Percentiles rank a stretch among this genome's conserved stretches.
Evolutionary conservation across 92 coral and sea anemone genomes (phyloP).

Genomic region (Galaxea fascicularis): DNA sequence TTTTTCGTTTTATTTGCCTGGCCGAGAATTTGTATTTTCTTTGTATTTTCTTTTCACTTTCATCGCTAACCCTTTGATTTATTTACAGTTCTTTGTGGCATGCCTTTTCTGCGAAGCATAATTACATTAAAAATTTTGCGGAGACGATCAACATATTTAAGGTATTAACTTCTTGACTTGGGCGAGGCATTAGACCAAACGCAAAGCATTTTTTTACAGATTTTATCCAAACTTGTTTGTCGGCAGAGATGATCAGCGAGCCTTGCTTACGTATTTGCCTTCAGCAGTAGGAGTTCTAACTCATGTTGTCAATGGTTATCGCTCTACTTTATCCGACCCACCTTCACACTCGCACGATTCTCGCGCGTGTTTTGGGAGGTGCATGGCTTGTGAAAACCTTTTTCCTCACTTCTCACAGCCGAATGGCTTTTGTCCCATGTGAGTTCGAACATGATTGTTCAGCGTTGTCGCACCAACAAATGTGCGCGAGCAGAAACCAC

Average conservation of each 20-base stretch:
- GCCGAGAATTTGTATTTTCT: not conserved
- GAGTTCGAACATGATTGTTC: slow-evolving; percentile 97
- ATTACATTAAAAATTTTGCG: too few species aligned
- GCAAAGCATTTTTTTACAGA: too few species aligned
- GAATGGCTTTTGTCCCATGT: slow-evolving; percentile 97
- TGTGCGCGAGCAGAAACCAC: slow-evolving; percentile 97
- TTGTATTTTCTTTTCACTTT: not conserved
- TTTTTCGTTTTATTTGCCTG: not conserved
- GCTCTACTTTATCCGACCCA: slow-evolving; percentile 1
- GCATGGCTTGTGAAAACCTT: slow-evolving; percentile 96
- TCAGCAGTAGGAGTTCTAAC: not conserved
- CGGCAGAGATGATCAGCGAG: too few species aligned
- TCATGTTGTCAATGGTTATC: not conserved
- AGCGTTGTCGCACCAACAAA: slow-evolving; percentile 99
- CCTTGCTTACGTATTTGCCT: not conserved
- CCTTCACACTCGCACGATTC: slow-evolving; percentile 23
- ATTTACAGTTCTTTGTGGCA: not conserved
- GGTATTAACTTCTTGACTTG: too few species aligned
- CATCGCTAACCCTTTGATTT: not conserved
- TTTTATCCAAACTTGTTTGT: too few species aligned
- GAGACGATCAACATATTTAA: too few species aligned
- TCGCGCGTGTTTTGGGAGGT: slow-evolving; percentile 81
- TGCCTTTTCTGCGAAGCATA: not conserved
- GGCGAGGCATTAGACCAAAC: too few species aligned
- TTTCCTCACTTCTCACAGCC: slow-evolving; percentile 89